Evolutionary conservation across 23 tunicate genomes (phyloP).

Genomic region (Ascidia mentula): DNA sequence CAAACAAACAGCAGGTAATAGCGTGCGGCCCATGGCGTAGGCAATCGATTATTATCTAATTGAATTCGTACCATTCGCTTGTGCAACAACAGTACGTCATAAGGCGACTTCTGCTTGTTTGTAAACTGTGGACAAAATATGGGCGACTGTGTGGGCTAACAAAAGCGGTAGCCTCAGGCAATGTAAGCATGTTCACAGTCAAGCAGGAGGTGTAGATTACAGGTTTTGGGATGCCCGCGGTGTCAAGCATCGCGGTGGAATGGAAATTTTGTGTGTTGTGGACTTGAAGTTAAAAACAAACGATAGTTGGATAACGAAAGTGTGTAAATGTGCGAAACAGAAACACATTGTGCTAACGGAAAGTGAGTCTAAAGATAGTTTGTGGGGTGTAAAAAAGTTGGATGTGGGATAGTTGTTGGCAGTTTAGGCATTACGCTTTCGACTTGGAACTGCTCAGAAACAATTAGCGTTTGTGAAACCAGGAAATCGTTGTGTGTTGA

Average conservation of each 20-base stretch:
- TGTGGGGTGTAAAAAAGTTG: too few species aligned
- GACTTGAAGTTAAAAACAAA: too few species aligned
- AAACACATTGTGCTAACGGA: too few species aligned
- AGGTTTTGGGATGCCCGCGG: not conserved
- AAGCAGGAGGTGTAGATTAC: not conserved
- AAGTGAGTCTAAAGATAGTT: too few species aligned
- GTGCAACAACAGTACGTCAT: not conserved
- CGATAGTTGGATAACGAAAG: too few species aligned
- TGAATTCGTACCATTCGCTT: not conserved
- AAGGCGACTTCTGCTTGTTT: not conserved
- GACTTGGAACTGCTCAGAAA: too few species aligned
- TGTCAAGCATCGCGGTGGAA: too few species aligned
- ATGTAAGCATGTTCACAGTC: constrained; percentile 9
- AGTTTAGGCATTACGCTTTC: too few species aligned
- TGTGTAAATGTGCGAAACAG: too few species aligned
- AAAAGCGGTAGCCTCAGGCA: not conserved
- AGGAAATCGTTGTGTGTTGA: not conserved
- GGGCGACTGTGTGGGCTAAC: not conserved
- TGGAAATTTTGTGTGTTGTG: too few species aligned
- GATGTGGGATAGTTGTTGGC: too few species aligned
- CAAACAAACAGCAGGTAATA: too few species aligned
- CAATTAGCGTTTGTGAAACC: not conserved
- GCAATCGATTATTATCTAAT: not conserved
- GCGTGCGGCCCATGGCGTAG: not conserved
- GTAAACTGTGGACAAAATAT: not conserved